Evolutionary conservation across 2,797 vertebrate genomes (phyloP).

Genomic region (Poecilia wingei): DNA sequence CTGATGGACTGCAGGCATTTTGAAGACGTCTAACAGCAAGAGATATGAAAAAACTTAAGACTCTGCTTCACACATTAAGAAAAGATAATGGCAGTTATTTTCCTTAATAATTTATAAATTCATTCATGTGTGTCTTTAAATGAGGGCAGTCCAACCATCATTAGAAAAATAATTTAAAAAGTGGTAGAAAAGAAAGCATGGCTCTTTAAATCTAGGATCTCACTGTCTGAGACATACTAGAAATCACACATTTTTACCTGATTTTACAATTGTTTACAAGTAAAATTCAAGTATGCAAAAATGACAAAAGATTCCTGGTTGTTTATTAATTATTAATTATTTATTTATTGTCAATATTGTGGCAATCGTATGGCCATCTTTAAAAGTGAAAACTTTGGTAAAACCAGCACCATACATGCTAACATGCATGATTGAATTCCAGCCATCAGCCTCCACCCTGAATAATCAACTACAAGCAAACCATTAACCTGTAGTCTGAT

Average conservation of each 20-base stretch:
- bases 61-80: background rate
- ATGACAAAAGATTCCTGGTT: background rate
- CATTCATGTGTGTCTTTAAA: background rate
- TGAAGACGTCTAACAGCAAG: slow-evolving; percentile 30
- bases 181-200: background rate
- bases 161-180: background rate
- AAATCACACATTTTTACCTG: background rate
- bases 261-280: background rate
- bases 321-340: too few species aligned
- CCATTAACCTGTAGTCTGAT: slow-evolving; percentile 15
- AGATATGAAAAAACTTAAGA: background rate
- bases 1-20: slow-evolving; percentile 22
- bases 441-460: slow-evolving; percentile 55
- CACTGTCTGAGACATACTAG: background rate
- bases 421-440: slow-evolving; percentile 24
- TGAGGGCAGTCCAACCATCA: background rate
- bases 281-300: background rate
- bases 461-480: slow-evolving; percentile 59
- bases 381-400: background rate
- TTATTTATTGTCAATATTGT: background rate
- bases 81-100: background rate
- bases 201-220: background rate
- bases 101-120: background rate
- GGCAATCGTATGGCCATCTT: background rate
- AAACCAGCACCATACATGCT: background rate